These are phyloP conservation scores for Lordiphosa mommai DNA, from an alignment of 1,140 invertebrate species.

Conservation along the genomic window DNA sequence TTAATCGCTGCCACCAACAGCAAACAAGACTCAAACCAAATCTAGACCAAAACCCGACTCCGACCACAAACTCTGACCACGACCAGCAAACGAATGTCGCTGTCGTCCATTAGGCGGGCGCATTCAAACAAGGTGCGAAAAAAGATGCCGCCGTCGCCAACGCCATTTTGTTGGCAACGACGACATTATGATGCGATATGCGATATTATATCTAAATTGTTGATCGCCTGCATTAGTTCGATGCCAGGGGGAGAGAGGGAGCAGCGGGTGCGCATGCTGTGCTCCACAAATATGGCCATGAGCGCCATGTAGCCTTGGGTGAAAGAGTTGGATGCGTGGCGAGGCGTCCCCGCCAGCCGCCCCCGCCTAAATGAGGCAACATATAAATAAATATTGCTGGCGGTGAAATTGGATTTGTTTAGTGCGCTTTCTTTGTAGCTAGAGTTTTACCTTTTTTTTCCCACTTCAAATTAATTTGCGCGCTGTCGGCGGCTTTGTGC, in stretches of 20 bases:
- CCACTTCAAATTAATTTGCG: constrained; percentile 67
- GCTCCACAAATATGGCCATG: constrained; percentile 66
- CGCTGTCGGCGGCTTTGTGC: constrained; percentile 70
- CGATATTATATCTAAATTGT: constrained; percentile 78
- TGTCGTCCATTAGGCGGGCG: constrained; percentile 70
- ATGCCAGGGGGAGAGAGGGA: constrained; percentile 5
- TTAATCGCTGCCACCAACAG: constrained; percentile 32
- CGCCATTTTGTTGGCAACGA: constrained; percentile 45
- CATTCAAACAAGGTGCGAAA: constrained; percentile 77
- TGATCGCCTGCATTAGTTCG: constrained; percentile 66
- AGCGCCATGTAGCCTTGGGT: constrained; percentile 44
- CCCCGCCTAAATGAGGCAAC: constrained; percentile 21
- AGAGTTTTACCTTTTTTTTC: constrained; percentile 3
- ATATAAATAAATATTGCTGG: constrained; percentile 60
- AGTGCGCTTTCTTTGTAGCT: constrained; percentile 68
- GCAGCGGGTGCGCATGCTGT: neutral
- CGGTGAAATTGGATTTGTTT: constrained; percentile 75
- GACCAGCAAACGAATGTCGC: constrained; percentile 63
- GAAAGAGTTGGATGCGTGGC: constrained; percentile 61
- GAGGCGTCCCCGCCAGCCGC: constrained; percentile 10
- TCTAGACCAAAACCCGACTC: constrained; percentile 32
- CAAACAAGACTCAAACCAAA: constrained; percentile 30
- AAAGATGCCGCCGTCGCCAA: constrained; percentile 67
- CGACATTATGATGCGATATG: constrained; percentile 76
- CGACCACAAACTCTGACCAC: constrained; percentile 1